Percentiles rank a stretch among this genome's conserved stretches.
phyloP scores from a whole-genome alignment of 2,113 vertebrate genomes.

The Malurus melanocephalus region DNA sequence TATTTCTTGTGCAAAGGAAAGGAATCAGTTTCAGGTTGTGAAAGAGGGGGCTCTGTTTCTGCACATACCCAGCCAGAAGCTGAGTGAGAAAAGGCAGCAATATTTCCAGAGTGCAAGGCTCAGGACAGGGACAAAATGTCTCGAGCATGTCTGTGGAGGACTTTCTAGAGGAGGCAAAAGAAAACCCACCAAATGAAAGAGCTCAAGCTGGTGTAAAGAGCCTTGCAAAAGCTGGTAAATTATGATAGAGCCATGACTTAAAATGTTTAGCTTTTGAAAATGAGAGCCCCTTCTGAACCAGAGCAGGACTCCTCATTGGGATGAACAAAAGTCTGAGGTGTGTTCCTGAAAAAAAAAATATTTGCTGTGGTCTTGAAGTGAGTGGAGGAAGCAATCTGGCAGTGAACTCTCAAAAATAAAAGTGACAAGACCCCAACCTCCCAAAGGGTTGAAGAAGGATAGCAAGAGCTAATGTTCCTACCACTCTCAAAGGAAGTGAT shows the following conservation, averaged over 20 bases:
- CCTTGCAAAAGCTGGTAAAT: not conserved
- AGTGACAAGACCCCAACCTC: accelerated
- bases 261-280: not conserved
- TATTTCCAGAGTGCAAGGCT: not conserved
- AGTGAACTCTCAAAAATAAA: not conserved
- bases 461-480: not conserved
- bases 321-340: not conserved
- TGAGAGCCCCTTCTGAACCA: not conserved
- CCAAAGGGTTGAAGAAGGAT: not conserved
- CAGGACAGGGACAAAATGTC: not conserved
- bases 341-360: not conserved
- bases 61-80: not conserved
- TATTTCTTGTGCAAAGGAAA: not conserved
- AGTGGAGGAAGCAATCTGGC: not conserved
- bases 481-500: not conserved
- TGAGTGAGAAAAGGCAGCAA: not conserved
- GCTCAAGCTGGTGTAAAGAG: not conserved
- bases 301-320: not conserved
- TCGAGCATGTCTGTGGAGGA: not conserved
- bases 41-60: not conserved
- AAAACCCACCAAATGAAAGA: not conserved
- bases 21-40: not conserved
- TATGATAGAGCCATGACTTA: accelerated
- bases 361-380: not conserved
- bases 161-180: not conserved